Evolutionary conservation across 2,113 vertebrate species (phyloP).

Genomic region (Scalopus aquaticus): DNA sequence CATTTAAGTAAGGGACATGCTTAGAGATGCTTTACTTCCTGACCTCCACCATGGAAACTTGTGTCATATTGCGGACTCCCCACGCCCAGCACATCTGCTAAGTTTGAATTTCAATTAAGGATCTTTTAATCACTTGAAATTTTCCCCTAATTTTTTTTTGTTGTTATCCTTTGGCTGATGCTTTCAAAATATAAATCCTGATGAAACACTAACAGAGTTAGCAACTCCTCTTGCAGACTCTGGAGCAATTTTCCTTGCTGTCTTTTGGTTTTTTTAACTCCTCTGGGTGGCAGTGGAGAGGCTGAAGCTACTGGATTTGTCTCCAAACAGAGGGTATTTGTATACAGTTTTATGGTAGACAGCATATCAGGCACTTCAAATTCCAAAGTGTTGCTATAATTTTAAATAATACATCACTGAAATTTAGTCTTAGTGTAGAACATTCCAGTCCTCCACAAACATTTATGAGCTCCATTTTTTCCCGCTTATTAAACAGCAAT

Average conservation of each 20-base stretch:
- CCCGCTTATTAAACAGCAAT: slow-evolving; percentile 74
- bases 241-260: not conserved
- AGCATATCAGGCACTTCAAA: slow-evolving; percentile 70
- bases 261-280: slow-evolving; percentile 39
- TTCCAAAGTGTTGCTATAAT: slow-evolving; percentile 79
- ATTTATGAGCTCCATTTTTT: slow-evolving; percentile 81
- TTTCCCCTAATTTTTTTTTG: not conserved
- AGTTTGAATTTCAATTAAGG: not conserved
- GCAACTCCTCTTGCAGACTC: not conserved
- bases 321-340: slow-evolving; percentile 66
- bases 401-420: slow-evolving; percentile 72
- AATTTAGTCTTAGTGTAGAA: slow-evolving; percentile 73
- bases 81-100: not conserved
- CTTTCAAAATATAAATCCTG: not conserved
- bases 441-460: slow-evolving; percentile 82
- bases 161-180: not conserved
- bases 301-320: not conserved
- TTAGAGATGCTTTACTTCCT: slow-evolving; percentile 40
- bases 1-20: slow-evolving; percentile 38
- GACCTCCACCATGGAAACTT: not conserved
- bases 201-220: not conserved
- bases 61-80: not conserved
- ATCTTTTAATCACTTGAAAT: not conserved
- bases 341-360: slow-evolving; percentile 52
- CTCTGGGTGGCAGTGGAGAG: slow-evolving; percentile 72